phyloP scores from a whole-genome alignment of 2,888 invertebrate species.

The Callosobruchus maculatus region DNA sequence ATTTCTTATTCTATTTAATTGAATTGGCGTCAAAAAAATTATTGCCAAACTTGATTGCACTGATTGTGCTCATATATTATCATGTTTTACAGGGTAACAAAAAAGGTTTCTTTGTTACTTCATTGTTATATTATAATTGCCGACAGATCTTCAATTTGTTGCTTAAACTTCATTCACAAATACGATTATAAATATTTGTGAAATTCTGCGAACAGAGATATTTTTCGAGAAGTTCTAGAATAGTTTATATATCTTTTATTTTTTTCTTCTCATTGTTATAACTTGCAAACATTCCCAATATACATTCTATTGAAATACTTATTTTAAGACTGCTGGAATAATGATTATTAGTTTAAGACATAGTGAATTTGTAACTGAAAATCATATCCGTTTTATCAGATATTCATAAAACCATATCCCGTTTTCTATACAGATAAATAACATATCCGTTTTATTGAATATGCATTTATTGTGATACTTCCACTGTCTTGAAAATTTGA shows the following conservation, averaged over 20 bases:
- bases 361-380: background rate
- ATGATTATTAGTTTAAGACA: background rate
- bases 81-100: background rate
- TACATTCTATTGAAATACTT: background rate
- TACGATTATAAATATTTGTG: too few species aligned
- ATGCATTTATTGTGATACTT: background rate
- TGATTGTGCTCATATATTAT: too few species aligned
- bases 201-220: too few species aligned
- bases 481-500: background rate
- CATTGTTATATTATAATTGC: background rate
- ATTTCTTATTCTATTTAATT: too few species aligned
- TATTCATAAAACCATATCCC: background rate
- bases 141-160: too few species aligned
- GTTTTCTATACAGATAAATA: background rate
- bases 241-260: too few species aligned
- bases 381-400: background rate
- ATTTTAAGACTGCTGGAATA: background rate
- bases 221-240: too few species aligned
- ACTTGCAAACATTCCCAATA: background rate
- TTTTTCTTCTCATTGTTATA: background rate
- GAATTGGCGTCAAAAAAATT: too few species aligned
- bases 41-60: too few species aligned
- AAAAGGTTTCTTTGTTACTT: background rate
- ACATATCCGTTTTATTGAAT: background rate
- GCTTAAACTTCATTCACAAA: too few species aligned